These are phyloP conservation scores for Zoanthus sociatus DNA, from an alignment of 92 coral and sea anemone species.

Conservation along the genomic window DNA sequence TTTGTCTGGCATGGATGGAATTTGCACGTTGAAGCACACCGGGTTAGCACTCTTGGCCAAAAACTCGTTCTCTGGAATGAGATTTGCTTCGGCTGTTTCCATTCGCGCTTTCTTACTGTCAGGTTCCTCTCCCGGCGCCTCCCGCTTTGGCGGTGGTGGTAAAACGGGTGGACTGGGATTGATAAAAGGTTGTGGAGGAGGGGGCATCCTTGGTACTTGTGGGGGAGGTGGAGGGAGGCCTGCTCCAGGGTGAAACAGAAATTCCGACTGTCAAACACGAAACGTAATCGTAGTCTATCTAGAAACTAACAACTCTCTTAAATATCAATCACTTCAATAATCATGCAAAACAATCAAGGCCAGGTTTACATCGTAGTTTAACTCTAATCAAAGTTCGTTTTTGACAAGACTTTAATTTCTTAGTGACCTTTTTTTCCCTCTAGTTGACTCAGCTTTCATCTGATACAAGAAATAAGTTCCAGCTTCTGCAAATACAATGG, in stretches of 20 bases:
- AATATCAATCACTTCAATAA: too few species aligned
- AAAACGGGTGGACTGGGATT: constrained; percentile 89
- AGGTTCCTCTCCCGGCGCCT: constrained; percentile 78
- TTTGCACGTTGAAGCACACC: constrained; percentile 90
- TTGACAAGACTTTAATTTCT: too few species aligned
- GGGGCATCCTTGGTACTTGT: constrained; percentile 77
- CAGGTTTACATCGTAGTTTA: too few species aligned
- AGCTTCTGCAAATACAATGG: too few species aligned
- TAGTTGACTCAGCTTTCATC: too few species aligned
- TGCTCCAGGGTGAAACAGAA: neutral
- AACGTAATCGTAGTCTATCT: too few species aligned
- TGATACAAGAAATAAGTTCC: too few species aligned
- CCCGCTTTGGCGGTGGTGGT: constrained; percentile 66
- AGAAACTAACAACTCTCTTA: too few species aligned
- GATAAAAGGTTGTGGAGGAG: constrained; percentile 84
- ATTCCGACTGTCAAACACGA: too few species aligned
- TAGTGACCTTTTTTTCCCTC: too few species aligned
- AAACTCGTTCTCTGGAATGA: constrained; percentile 89
- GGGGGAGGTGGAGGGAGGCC: constrained; percentile 83
- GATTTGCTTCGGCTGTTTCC: constrained; percentile 93
- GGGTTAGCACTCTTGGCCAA: constrained; percentile 76
- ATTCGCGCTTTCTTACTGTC: constrained; percentile 86
- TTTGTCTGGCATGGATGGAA: constrained; percentile 93
- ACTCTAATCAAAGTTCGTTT: too few species aligned
- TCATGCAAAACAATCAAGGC: too few species aligned